Base-by-base conservation (phyloP, 2,888 invertebrate genomes). In the Labia minor region DNA sequence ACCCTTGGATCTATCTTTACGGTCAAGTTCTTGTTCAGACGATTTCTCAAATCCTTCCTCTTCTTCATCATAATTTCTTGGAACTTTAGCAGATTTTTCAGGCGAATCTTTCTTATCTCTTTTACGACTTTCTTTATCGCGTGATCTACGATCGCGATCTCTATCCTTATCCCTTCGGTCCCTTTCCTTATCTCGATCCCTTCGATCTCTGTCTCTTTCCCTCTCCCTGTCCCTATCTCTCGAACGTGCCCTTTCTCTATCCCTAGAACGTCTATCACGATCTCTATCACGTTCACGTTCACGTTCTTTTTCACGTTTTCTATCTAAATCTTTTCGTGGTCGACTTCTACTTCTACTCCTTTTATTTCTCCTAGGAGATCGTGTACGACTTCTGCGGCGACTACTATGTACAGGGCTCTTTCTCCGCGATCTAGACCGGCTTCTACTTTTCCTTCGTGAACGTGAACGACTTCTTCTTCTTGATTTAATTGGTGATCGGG, bases 51-150 rank as follows among this genome's bases (percentile, higher is more conserved):
- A 80, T 2, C 80, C 81, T 71, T 79, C 78, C 70, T 81, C 81
- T 71, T 81, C 81, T 73, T 81, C 81, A 69, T 81, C 81, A 72
- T 81, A 81, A 73, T 81, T 80, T 76, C 80, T 82, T 76, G 72
- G 83, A 18, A 70, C 68, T 61, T 70, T 70, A 8, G 65, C 61
- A n/a, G 68, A 21, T 61, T 69, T 70, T 6, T 71, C 71, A 64
- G 69, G 68, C 18, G 62, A 67, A n/a, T 72, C 71, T 63, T 69
- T 70, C 63, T 70, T 70, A 33, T 70, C 68, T 62, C 65, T 65
- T 49, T 66, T 62, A 64, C 66, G 63, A 63, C 70, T 71, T 21
- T 72, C 71, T 63, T 68, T 67, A 26, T 67, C 69, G 49, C 65
- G 67, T 18, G 67, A 68, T 37, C 62, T 63, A 19, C 65, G 65